Evolutionary conservation across 37 sponge, comb jelly and placozoan species (phyloP).

Genomic region (Mnemiopsis leidyi): DNA sequence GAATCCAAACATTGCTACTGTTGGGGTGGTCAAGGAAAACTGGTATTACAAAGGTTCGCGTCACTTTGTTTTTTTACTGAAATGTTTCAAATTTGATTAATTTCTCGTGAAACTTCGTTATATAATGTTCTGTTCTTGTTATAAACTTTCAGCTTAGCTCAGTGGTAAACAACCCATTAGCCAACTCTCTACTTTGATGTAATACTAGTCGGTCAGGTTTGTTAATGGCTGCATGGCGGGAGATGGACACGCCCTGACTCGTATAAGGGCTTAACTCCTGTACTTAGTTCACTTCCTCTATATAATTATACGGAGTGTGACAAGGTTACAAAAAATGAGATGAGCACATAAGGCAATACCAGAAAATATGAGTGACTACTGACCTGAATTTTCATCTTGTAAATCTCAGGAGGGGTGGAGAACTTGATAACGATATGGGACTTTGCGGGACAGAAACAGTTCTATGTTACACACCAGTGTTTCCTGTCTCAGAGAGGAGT

Average conservation of each 20-base stretch:
- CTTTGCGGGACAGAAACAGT: constrained; percentile 46
- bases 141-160: too few species aligned
- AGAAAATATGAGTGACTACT: too few species aligned
- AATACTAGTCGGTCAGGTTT: too few species aligned
- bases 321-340: not conserved
- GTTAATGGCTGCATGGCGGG: too few species aligned
- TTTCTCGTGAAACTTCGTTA: not conserved
- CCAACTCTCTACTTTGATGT: too few species aligned
- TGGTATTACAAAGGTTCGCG: not conserved
- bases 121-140: not conserved
- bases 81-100: too few species aligned
- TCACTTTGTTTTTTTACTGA: too few species aligned
- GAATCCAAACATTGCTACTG: not conserved
- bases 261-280: too few species aligned
- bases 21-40: not conserved
- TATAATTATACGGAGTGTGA: not conserved
- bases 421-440: constrained; percentile 36
- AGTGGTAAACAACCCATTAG: too few species aligned
- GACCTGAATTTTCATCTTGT: not conserved
- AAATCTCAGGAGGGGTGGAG: not conserved
- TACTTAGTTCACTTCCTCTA: too few species aligned
- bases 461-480: constrained; percentile 54
- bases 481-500: constrained; percentile 17
- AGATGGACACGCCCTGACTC: too few species aligned
- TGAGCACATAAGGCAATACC: not conserved